A percentile compares a stretch with the other conserved stretches of the same genome.
These are phyloP conservation scores for Metopolophium dirhodum DNA, from an alignment of 1,140 invertebrate species.

Conservation along the genomic window DNA sequence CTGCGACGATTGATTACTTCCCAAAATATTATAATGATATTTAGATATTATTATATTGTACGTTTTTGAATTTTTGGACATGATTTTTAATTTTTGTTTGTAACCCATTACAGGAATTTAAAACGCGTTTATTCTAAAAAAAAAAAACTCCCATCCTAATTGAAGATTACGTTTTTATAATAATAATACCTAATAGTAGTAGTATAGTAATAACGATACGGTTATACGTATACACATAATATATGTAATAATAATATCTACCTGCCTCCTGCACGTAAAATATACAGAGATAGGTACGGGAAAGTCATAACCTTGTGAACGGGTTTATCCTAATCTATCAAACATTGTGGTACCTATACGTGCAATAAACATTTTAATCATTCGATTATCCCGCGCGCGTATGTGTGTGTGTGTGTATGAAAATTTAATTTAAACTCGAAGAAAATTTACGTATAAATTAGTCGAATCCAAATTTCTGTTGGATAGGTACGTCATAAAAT, in stretches of 20 bases:
- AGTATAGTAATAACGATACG: constrained; percentile 9
- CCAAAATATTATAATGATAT: not conserved
- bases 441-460: not conserved
- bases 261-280: not conserved
- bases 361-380: constrained; percentile 48
- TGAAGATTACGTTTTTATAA: constrained; percentile 32
- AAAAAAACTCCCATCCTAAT: constrained; percentile 1
- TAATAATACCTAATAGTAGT: not conserved
- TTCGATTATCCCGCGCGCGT: not conserved
- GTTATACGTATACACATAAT: not conserved
- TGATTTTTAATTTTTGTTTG: not conserved
- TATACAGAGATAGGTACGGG: not conserved
- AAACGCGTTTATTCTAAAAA: constrained; percentile 11
- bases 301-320: constrained; percentile 48
- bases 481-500: not conserved
- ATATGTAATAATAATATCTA: constrained; percentile 4
- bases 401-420: too few relatives aligned
- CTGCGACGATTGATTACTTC: not conserved
- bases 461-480: not conserved
- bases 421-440: not conserved
- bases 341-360: constrained; percentile 4
- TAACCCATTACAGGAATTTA: constrained; percentile 21
- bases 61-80: not conserved
- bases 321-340: constrained; percentile 42
- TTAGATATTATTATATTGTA: not conserved